Evolutionary conservation across 2,888 invertebrate species (phyloP), one percentile per base, ranked within the genome.

Genomic region (Tridacna gigas): DNA sequence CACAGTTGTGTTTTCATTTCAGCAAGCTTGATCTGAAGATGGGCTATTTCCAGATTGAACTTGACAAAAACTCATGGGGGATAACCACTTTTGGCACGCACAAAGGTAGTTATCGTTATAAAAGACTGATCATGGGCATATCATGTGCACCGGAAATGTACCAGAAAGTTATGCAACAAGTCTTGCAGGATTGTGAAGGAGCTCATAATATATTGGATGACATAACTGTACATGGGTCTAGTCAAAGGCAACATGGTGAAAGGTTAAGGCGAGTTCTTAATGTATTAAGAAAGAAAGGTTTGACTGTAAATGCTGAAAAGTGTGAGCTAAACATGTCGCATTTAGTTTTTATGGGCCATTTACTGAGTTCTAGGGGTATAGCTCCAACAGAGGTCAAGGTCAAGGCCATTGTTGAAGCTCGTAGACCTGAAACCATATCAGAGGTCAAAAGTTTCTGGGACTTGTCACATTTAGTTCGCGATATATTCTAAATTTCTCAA

Each of bases 271-370:
- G 73, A 13, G 77, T 84, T 18, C 66, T 91, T 61, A 45, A 85
- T 47, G 61, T 61, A 22, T 22, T 89, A 13, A n/a, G 60, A 47
- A 82, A 82, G 20, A 78, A 80, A 22, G 80, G 84, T 18, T 25
- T 90, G 4, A 90, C 84, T 0, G 47, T 90, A n/a, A 88, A 86
- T 75, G 15, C 13, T n/a, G 81, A 84, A 3, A 90, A 89, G 61
- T 89, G 89, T 81, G 26, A 86, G 75, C 88, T 90, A 61, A 81
- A 78, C 51, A 84, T 89, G 79, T 66, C 76, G 4, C n/a, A 87
- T 22, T 45, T 85, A 26, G 66, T 47, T 12, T 87, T 86, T 61
- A 83, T 87, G 81, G 84, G 83, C 18, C 76, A 86, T 80, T 45
- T 82, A 5, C 67, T 88, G 28, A 80, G 75, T 5, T 77, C 47